A percentile compares a stretch with the other conserved stretches of the same genome.
These are phyloP conservation scores for Sapajus apella DNA, from an alignment of 2,113 vertebrate species.

Conservation along the genomic window DNA sequence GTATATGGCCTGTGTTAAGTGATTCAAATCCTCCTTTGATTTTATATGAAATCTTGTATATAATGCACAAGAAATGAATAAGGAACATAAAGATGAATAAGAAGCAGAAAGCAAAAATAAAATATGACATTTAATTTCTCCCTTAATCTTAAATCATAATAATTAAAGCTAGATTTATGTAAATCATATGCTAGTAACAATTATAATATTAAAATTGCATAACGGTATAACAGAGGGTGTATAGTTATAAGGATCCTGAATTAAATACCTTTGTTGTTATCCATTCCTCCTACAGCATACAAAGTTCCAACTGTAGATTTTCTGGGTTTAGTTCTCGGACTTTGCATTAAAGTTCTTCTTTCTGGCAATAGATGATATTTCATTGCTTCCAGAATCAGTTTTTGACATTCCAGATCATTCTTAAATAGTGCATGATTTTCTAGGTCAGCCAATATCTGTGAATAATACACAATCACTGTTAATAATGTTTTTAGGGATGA, in stretches of 20 bases:
- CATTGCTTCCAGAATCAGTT: slow-evolving; percentile 90
- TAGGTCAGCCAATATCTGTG: slow-evolving; percentile 88
- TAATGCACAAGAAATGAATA: not conserved
- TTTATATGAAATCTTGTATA: not conserved
- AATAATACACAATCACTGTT: slow-evolving; percentile 65
- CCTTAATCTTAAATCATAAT: not conserved
- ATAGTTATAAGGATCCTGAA: not conserved
- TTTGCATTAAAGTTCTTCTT: slow-evolving; percentile 90
- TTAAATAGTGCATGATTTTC: slow-evolving; percentile 90
- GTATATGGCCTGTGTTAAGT: not conserved
- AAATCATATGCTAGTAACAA: not conserved
- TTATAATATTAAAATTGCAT: not conserved
- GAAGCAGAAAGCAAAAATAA: not conserved
- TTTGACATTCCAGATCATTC: slow-evolving; percentile 90
- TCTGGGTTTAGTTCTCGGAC: slow-evolving; percentile 88
- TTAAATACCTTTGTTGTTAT: slow-evolving; percentile 89
- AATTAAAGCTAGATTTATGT: not conserved
- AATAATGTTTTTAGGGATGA: slow-evolving; percentile 30
- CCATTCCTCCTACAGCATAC: slow-evolving; percentile 90
- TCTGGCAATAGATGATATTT: slow-evolving; percentile 90
- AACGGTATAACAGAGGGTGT: fast-evolving
- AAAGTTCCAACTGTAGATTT: slow-evolving; percentile 89
- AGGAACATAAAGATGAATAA: not conserved
- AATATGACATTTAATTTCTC: not conserved
- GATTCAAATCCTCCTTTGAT: not conserved